Evolutionary conservation across 2,888 invertebrate species (phyloP), one percentile per base, ranked within the genome.

Genomic region (Chymomyza fuscimana): DNA sequence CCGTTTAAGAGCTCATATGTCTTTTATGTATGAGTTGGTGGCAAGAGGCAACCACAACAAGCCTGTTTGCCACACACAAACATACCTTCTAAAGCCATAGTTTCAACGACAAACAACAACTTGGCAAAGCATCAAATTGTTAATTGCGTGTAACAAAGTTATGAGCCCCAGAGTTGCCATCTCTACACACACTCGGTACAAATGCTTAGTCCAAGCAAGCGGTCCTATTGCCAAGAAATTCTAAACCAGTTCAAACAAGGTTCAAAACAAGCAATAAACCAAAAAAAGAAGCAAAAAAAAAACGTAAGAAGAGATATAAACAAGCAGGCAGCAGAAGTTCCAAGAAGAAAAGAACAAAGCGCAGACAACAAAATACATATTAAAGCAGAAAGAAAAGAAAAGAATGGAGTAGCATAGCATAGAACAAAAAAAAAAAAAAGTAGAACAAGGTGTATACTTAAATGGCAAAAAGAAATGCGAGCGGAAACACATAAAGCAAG

Each of bases 121-220:
- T 86, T 88, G 87, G 88, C 84, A 86, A 63, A 60, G 76, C 74
- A 74, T 81, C 80, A 77, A 87, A 79, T 82, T 88, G 81, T 89
- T 89, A 89, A 90, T 89, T 89, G 88, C 87, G 87, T 89, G 89
- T 88, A 87, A 83, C 88, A 81, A 89, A 87, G 82, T 89, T 89
- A 90, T 89, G 89, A 86, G 90, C 78, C 78, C 69, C 69, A 69
- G 74, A 84, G 70, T 60, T 70, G 65, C 40, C 73, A 67, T 19
- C 40, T 58, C 32, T 32, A 32, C 32, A 32, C 32, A 3, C 1
- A 32, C 32, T 4, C 32, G 32, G 5, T 2, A 10, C 10, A 10
- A 40, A 40, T 10, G 10, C 40, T 12, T 12, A 46, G 40, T 46
- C 40, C 40, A 12, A 12, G 12, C 40, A 2, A 46, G 40, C 40